Evolutionary conservation across 2,888 invertebrate genomes (phyloP).

Genomic region (Heteromyza rotundicornis): DNA sequence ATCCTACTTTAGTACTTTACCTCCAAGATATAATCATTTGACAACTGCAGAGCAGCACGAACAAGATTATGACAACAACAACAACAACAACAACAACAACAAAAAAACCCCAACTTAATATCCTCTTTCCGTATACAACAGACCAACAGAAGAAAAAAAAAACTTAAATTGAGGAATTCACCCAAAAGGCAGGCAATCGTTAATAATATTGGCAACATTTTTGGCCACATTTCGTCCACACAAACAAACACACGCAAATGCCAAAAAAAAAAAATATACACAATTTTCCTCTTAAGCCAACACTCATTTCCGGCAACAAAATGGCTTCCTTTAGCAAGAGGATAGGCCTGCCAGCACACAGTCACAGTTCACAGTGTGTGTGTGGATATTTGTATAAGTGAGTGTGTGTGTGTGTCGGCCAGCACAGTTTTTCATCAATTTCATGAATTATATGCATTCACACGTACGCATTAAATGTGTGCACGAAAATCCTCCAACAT

Average conservation of each 20-base stretch:
- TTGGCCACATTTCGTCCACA: neutral
- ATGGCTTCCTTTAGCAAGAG: conserved; percentile 21
- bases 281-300: conserved; percentile 17
- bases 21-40: no score
- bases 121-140: no score
- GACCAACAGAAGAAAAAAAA: neutral
- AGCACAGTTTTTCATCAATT: conserved; percentile 17
- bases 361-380: no score
- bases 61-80: no score
- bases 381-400: neutral
- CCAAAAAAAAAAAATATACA: conserved; percentile 6
- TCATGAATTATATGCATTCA: conserved; percentile 32
- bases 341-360: neutral
- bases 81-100: no score
- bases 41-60: no score
- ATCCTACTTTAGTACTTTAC: no score
- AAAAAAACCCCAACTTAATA: no score
- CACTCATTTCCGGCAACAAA: conserved; percentile 24
- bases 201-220: conserved; percentile 4
- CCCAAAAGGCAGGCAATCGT: neutral
- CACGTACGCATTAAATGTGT: conserved; percentile 29
- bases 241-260: no score
- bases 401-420: neutral
- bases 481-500: conserved; percentile 22
- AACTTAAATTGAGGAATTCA: neutral